Evolutionary conservation across 2,797 vertebrate species (phyloP), one percentile per base, ranked within the genome.

Genomic region (Vespertilio murinus): DNA sequence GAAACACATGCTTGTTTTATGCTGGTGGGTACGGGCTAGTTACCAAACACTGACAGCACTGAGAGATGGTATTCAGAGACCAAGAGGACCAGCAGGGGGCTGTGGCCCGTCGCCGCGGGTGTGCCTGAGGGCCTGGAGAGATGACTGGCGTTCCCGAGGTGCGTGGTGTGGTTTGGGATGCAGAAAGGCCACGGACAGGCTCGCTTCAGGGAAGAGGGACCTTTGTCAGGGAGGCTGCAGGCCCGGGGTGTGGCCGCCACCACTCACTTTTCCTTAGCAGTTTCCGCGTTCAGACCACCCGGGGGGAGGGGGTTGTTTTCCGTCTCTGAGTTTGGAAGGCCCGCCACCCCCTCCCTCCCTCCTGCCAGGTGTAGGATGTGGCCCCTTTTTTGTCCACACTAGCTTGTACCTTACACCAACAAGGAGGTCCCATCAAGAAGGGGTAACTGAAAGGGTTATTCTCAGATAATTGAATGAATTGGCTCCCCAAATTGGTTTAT

Each of bases 401-500:
- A 16, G 45, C 73, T 79, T 64, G 13, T 67, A 59, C 30, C 23
- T 65, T 47, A 82, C 23, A 38, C n/a, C 10, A n/a, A n/a, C 45
- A 61, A 70, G 13, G 14, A 67, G 20, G 28, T 17, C 8, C 6
- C 52, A 49, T 49, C 30, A 79, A n/a, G 17, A 83, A 71, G 88
- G 38, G n/a, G 70, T 75, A 56, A 86, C 45, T 70, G 49, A 33
- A 94, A 88, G 23, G 13, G 13, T 1, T 65, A 38, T 82, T 89
- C 38, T 87, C 42, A 77, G 16, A 67, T 88, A 80, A 90, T 54
- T 90, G 78, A 95, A 86, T 47, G 30, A 85, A 74, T 38, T 94
- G 64, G 33, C 42, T 78, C 94, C 80, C 47, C 85, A 64, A 84
- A 73, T 82, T 90, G 73, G 81, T 84, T 93, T 96, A 85, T 38